A percentile compares a stretch with the other conserved stretches of the same genome.
Conservation (phyloP, 2,797 vertebrate species). For the Nyctibius grandis region DNA sequence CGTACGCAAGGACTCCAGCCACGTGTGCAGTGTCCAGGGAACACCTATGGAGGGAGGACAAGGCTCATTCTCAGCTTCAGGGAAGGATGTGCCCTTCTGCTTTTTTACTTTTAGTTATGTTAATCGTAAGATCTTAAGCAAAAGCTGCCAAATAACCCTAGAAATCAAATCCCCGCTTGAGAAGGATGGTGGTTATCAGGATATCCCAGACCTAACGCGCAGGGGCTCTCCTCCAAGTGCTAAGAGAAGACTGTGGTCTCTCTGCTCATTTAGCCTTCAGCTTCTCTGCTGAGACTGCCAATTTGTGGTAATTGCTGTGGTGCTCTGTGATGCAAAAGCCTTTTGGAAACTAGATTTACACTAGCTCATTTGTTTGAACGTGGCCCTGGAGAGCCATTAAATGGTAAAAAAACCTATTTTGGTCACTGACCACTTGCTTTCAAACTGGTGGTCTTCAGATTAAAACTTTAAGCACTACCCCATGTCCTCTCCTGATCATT, state of each 20-base stretch:
- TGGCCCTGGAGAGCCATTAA: background rate
- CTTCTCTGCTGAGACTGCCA: slow-evolving; percentile 54
- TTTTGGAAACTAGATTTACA: slow-evolving; percentile 55
- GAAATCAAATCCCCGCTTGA: background rate
- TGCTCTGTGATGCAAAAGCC: slow-evolving; percentile 30
- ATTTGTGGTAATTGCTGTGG: slow-evolving; percentile 56
- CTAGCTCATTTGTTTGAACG: slow-evolving; percentile 35
- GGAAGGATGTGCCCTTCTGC: background rate
- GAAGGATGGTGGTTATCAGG: background rate
- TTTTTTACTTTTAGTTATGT: background rate
- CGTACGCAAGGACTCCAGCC: slow-evolving; percentile 92
- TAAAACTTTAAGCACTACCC: background rate
- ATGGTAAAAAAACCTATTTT: background rate
- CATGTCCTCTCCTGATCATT: background rate
- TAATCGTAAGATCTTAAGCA: background rate
- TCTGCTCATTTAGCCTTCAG: slow-evolving; percentile 39
- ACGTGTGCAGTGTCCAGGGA: slow-evolving; percentile 94
- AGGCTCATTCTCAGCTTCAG: background rate
- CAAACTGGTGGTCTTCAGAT: slow-evolving; percentile 17
- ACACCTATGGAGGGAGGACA: slow-evolving; percentile 75
- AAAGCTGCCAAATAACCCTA: background rate
- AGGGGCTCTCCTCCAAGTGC: background rate
- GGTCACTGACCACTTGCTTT: slow-evolving; percentile 32
- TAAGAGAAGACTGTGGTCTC: slow-evolving; percentile 9
- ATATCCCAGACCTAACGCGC: background rate